phyloP scores from a whole-genome alignment of 2,888 invertebrate genomes.

The Drosophila lacicola region DNA sequence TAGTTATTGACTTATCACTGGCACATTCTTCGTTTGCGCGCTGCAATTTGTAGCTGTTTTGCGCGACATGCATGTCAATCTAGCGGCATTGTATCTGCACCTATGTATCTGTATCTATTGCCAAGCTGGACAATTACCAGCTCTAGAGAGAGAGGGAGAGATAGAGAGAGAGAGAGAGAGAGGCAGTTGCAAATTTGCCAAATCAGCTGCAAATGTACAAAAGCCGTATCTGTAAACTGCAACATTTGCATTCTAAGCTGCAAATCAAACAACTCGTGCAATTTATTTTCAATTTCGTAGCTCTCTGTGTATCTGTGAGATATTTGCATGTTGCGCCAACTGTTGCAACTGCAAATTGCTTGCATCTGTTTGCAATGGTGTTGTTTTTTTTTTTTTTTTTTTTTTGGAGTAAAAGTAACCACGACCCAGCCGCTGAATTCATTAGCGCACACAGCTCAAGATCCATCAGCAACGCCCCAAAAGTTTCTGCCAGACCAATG shows the following conservation, averaged over 20 bases:
- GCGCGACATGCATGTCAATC: conserved; percentile 56
- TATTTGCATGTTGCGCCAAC: conserved; percentile 60
- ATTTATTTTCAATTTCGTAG: conserved; percentile 68
- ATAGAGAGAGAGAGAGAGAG: conserved; percentile 12
- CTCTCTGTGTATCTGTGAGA: conserved; percentile 43
- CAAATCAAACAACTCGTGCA: conserved; percentile 66
- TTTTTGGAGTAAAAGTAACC: conserved; percentile 27
- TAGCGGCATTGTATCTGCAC: conserved; percentile 4
- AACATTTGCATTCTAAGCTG: conserved; percentile 55
- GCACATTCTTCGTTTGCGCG: conserved; percentile 57
- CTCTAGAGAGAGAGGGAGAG: conserved; percentile 12
- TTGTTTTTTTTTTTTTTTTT: neutral
- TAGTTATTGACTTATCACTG: conserved; percentile 74
- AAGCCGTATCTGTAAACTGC: conserved; percentile 31
- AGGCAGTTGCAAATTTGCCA: conserved; percentile 57
- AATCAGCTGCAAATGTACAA: conserved; percentile 57
- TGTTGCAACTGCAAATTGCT: conserved; percentile 61
- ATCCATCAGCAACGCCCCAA: conserved; percentile 34
- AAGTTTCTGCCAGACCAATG: conserved; percentile 12
- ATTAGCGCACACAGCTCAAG: conserved; percentile 39
- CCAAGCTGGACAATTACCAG: neutral
- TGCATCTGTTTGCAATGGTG: conserved; percentile 47
- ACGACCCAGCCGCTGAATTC: conserved; percentile 26
- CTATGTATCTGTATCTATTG: conserved; percentile 13
- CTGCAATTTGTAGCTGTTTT: conserved; percentile 62